Evolutionary conservation across 2,113 vertebrate genomes (phyloP).

Genomic region (Erythrocercus mccallii): DNA sequence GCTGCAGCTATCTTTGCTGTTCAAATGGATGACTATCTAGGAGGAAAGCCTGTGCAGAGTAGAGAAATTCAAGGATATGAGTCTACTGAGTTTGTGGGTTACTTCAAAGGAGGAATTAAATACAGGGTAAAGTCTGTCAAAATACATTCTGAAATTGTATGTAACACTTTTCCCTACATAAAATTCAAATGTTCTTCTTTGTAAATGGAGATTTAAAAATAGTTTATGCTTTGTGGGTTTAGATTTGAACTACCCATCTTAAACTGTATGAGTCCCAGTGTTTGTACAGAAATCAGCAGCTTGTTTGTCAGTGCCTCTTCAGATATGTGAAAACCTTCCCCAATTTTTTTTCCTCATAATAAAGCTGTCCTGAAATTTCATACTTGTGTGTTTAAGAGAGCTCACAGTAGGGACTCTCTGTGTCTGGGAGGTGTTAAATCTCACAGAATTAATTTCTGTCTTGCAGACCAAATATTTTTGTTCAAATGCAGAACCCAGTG

Average conservation of each 20-base stretch:
- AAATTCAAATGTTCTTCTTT: background rate
- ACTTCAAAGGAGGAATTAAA: slow-evolving; percentile 92
- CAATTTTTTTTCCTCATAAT: background rate
- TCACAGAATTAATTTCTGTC: background rate
- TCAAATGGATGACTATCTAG: slow-evolving; percentile 92
- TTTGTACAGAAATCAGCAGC: background rate
- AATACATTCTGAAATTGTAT: background rate
- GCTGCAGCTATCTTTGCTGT: slow-evolving; percentile 88
- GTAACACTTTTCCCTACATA: background rate
- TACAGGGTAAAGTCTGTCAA: slow-evolving; percentile 81
- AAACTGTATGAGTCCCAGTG: background rate
- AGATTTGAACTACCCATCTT: background rate
- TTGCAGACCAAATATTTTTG: background rate
- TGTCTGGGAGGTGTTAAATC: background rate
- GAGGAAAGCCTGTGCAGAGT: slow-evolving; percentile 87
- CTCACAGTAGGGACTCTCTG: background rate
- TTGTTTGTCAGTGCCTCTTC: background rate
- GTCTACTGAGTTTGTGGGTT: slow-evolving; percentile 85
- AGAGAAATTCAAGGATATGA: slow-evolving; percentile 90
- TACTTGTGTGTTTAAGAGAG: background rate
- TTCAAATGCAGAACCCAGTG: background rate
- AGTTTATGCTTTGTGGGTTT: background rate
- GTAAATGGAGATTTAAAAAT: background rate
- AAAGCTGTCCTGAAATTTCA: background rate
- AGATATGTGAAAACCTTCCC: background rate